Percentiles rank a stretch among this genome's conserved stretches.
Conservation (phyloP, 1,140 invertebrate genomes). For the Penaeus vannamei region DNA sequence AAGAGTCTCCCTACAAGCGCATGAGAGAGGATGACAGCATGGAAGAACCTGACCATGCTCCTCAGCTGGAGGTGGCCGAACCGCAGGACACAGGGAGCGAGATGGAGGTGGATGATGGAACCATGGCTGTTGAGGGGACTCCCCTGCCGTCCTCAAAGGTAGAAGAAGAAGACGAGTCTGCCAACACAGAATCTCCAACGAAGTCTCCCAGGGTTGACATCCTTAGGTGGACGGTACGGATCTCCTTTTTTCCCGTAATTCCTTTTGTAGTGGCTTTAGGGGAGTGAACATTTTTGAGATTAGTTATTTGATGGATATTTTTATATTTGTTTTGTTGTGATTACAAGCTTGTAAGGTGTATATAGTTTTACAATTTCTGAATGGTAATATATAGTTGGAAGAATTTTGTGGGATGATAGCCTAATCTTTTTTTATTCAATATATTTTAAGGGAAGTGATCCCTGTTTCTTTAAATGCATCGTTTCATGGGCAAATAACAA, state of each 20-base stretch:
- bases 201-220: conserved; percentile 60
- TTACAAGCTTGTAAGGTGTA: too few species aligned
- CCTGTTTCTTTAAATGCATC: too few species aligned
- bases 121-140: conserved; percentile 1
- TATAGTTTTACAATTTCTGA: too few species aligned
- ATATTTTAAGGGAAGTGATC: too few species aligned
- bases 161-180: conserved; percentile 34
- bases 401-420: too few species aligned
- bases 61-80: conserved; percentile 9
- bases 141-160: conserved; percentile 60
- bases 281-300: neutral
- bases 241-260: neutral
- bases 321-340: neutral
- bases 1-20: conserved; percentile 64
- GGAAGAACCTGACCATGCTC: conserved; percentile 50
- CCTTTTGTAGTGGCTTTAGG: neutral
- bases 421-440: too few species aligned
- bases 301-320: neutral
- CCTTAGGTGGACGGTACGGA: conserved; percentile 63
- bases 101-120: conserved; percentile 34
- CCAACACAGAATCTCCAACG: conserved; percentile 28
- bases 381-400: too few species aligned
- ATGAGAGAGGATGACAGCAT: conserved; percentile 57
- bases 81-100: conserved; percentile 47
- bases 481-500: too few species aligned